Conservation (phyloP, 1,140 invertebrate genomes). For the Trachymyrmex cornetzi region DNA sequence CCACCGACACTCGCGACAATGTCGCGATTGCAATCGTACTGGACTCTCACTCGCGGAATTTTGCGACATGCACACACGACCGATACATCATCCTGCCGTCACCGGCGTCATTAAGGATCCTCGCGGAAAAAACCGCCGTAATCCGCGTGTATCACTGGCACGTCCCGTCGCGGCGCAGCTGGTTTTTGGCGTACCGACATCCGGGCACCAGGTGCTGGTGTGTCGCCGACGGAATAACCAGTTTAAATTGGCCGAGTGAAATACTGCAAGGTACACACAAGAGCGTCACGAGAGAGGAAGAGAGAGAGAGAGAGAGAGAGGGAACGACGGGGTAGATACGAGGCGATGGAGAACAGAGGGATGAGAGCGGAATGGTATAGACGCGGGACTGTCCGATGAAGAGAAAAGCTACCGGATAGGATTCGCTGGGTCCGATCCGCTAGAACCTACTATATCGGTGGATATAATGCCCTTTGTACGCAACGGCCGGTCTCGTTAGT, state of each 20-base stretch:
- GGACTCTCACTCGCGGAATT: slow-evolving; percentile 18
- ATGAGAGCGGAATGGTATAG: background rate
- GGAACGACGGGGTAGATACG: background rate
- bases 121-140: slow-evolving; percentile 46
- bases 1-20: background rate
- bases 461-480: slow-evolving; percentile 76
- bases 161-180: slow-evolving; percentile 62
- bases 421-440: slow-evolving; percentile 65
- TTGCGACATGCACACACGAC: background rate
- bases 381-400: slow-evolving; percentile 16
- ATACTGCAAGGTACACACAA: slow-evolving; percentile 59
- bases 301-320: background rate
- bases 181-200: slow-evolving; percentile 69
- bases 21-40: background rate
- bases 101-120: slow-evolving; percentile 64
- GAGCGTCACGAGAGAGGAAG: too few species aligned
- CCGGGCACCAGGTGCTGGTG: slow-evolving; percentile 67
- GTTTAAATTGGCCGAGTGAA: slow-evolving; percentile 72
- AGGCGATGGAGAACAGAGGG: slow-evolving; percentile 16
- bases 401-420: slow-evolving; percentile 58
- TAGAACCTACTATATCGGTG: slow-evolving; percentile 66
- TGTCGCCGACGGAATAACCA: slow-evolving; percentile 64
- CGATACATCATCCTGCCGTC: slow-evolving; percentile 62
- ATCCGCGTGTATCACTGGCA: slow-evolving; percentile 52
- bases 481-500: slow-evolving; percentile 72